These are phyloP conservation scores for Diacarnus erythraeanus DNA, from an alignment of 37 sponge, comb jelly and placozoan genomes.

Conservation along the genomic window DNA sequence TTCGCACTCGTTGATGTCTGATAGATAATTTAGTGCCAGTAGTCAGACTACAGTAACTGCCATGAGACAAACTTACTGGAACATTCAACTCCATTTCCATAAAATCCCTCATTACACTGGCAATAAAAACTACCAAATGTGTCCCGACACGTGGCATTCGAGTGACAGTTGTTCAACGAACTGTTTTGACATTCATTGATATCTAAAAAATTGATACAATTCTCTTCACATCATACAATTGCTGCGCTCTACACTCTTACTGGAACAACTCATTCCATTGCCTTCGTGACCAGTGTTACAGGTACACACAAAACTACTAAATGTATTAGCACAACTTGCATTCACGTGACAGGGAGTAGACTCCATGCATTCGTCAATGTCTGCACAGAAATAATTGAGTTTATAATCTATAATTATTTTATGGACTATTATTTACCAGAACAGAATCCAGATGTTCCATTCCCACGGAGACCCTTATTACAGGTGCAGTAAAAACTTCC, in stretches of 20 bases:
- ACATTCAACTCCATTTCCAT: slow-evolving; percentile 1
- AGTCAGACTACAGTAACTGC: too few relatives aligned
- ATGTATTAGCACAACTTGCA: slow-evolving; percentile 23
- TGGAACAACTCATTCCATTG: slow-evolving; percentile 2
- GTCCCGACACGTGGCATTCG: neutral
- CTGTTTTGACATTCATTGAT: neutral
- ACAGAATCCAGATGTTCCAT: slow-evolving; percentile 4
- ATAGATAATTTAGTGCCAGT: too few relatives aligned
- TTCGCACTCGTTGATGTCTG: neutral
- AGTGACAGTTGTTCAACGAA: neutral
- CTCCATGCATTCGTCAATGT: slow-evolving; percentile 38
- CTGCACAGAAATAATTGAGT: neutral
- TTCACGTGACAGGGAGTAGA: neutral
- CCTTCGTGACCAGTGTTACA: slow-evolving; percentile 34
- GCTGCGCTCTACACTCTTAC: neutral
- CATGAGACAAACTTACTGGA: neutral
- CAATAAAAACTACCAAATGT: slow-evolving; percentile 9
- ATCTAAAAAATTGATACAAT: neutral
- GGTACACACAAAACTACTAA: slow-evolving; percentile 26
- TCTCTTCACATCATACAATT: too few relatives aligned
- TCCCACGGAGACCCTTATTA: slow-evolving; percentile 7
- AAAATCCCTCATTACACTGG: slow-evolving; percentile 12
- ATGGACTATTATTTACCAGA: neutral
- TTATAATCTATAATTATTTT: neutral
- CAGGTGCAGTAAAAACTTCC: slow-evolving; percentile 7